Conservation (phyloP, 2,888 invertebrate species). For the Isotomurus palustris region DNA sequence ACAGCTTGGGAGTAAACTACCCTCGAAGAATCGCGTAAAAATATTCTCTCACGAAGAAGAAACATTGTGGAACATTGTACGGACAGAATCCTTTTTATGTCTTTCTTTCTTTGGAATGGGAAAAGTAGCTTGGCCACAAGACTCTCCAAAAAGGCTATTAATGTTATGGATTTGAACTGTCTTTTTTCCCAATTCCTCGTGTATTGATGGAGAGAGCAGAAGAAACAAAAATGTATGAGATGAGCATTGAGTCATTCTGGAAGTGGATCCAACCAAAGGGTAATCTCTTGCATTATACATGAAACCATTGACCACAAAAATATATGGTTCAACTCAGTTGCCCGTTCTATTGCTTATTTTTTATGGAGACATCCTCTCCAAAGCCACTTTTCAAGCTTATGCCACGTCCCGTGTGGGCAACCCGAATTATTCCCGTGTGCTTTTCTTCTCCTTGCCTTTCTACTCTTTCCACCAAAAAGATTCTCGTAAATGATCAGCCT, state of each 20-base stretch:
- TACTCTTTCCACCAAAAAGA: not conserved
- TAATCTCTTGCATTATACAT: constrained; percentile 47
- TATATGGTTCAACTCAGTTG: constrained; percentile 25
- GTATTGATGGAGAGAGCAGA: constrained; percentile 5
- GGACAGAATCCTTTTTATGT: no score
- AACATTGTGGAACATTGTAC: no score
- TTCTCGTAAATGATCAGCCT: no score
- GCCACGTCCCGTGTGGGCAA: constrained; percentile 36
- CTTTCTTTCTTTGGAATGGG: no score
- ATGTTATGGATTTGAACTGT: constrained; percentile 4
- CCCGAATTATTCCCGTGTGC: constrained; percentile 45
- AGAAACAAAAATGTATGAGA: constrained; percentile 9
- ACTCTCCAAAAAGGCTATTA: constrained; percentile 1
- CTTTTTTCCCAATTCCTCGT: not conserved
- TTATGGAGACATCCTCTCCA: constrained; percentile 34
- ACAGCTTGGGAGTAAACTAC: no score
- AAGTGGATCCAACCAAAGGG: constrained; percentile 43
- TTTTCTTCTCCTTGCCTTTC: constrained; percentile 16
- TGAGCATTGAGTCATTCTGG: constrained; percentile 11
- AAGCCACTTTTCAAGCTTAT: constrained; percentile 5
- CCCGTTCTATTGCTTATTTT: constrained; percentile 35
- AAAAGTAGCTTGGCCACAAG: no score
- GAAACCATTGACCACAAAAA: constrained; percentile 46
- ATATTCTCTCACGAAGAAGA: no score
- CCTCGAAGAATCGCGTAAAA: no score